phyloP scores from a whole-genome alignment of 1,140 invertebrate genomes.

The Lethrus apterus region DNA sequence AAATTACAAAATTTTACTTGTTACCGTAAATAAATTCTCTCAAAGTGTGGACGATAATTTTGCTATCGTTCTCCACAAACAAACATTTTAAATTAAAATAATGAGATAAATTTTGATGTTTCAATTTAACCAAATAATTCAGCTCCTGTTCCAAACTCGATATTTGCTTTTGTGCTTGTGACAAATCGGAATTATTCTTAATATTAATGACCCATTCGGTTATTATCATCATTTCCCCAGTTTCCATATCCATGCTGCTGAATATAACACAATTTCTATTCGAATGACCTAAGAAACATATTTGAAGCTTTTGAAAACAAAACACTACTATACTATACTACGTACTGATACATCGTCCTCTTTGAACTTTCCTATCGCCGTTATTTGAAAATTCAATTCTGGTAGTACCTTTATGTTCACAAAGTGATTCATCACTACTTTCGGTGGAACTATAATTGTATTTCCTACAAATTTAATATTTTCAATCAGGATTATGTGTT shows the following conservation, averaged over 20 bases:
- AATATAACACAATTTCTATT: constrained; percentile 59
- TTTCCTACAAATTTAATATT: constrained; percentile 8
- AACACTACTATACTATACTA: constrained; percentile 12
- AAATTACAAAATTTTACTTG: constrained; percentile 8
- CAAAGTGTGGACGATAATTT: constrained; percentile 51
- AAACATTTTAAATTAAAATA: constrained; percentile 64
- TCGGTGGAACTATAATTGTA: constrained; percentile 33
- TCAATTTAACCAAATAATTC: constrained; percentile 55
- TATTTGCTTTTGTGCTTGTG: constrained; percentile 49
- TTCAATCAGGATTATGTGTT: not conserved
- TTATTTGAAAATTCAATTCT: constrained; percentile 48
- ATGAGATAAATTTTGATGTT: constrained; percentile 63
- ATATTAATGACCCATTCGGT: constrained; percentile 55
- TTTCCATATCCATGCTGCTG: constrained; percentile 56
- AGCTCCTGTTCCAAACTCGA: constrained; percentile 65
- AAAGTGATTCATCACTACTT: constrained; percentile 41
- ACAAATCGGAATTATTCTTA: constrained; percentile 34
- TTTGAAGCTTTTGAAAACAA: constrained; percentile 37
- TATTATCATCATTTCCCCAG: constrained; percentile 60
- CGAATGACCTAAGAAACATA: constrained; percentile 49
- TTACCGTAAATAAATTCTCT: constrained; percentile 60
- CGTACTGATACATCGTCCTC: constrained; percentile 51
- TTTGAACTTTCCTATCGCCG: constrained; percentile 46
- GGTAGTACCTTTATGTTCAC: constrained; percentile 47
- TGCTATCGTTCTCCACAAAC: constrained; percentile 51